A percentile compares a stretch with the other conserved stretches of the same genome.
phyloP scores from a whole-genome alignment of 2,113 vertebrate genomes.

The Gnathonemus echidnorhynchus region DNA sequence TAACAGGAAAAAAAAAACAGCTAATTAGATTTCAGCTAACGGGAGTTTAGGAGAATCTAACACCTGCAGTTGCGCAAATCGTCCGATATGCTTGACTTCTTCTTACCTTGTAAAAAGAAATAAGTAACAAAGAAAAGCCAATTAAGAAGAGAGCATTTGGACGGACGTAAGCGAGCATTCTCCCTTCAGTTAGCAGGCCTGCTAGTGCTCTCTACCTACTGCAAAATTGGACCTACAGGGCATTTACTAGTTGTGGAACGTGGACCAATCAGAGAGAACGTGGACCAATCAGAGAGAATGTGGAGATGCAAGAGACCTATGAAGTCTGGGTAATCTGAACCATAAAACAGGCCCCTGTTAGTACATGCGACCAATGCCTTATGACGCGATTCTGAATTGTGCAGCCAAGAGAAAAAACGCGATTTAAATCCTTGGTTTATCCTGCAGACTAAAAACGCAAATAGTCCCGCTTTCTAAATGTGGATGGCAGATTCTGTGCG shows the following conservation, averaged over 20 bases:
- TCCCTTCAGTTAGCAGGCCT: neutral
- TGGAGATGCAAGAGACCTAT: neutral
- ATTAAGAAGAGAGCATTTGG: neutral
- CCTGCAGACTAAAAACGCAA: neutral
- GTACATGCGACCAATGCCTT: neutral
- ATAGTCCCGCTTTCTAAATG: neutral
- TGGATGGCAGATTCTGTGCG: neutral
- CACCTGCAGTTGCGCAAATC: neutral
- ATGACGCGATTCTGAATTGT: neutral
- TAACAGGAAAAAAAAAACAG: neutral
- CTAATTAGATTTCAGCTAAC: neutral
- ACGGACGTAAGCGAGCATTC: neutral
- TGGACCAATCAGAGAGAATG: neutral
- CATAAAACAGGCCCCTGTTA: neutral
- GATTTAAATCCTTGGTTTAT: neutral
- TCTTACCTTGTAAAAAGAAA: neutral
- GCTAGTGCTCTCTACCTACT: neutral
- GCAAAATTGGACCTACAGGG: neutral
- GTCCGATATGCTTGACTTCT: neutral
- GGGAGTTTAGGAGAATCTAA: neutral
- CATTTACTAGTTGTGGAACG: neutral
- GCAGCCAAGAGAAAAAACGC: neutral
- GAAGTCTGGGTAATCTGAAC: neutral
- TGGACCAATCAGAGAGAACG: no score
- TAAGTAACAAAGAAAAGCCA: neutral